Evolutionary conservation across 2,113 vertebrate genomes (phyloP), one percentile per base, ranked within the genome.

Genomic region (Dolichallabes microphthalmus): DNA sequence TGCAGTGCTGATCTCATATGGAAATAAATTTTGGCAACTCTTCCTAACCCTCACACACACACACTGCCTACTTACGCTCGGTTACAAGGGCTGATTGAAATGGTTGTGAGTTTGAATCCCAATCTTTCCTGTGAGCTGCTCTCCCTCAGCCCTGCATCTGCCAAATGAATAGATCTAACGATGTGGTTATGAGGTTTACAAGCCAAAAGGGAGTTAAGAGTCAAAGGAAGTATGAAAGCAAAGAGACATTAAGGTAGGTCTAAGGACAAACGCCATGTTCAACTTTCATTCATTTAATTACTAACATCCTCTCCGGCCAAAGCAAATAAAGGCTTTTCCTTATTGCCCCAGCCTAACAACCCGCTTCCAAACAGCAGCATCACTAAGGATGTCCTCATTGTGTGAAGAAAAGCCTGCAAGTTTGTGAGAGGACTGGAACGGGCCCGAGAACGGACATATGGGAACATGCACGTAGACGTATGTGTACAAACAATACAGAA

Each of bases 351-450:
- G 82, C 93, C 95, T 95, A 93, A 93, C 94, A 94, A 94, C 94
- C 89, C 20, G n/a, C 52, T 81, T 61, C 90, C 92, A 95, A 95
- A 95, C 93, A 95, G 85, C 89, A 71, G 74, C 89, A 92, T 94
- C 92, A 90, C 94, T 87, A 95, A 94, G 94, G 94, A 95, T 94
- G 92, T 92, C 88, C 92, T 92, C 91, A 93, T 93, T 94, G 92
- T 94, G 92, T 91, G 82, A 88, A 82, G 61, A 71, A 7, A 83
- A 89, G 91, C 86, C 83, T 87, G 90, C 81, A 58, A 73, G 60
- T 85, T 52, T 64, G 79, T 53, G 87, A 86, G 87, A 88, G 39
- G 74, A 22, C 27, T 60, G 60, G 75, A 75, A 76, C 35, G 19
- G 71, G 64, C 17, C 22, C 13, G 20, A 78, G 55, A 77, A 6